Evolutionary conservation across 1,140 invertebrate genomes (phyloP).

Genomic region (Melipona quadrifasciata): DNA sequence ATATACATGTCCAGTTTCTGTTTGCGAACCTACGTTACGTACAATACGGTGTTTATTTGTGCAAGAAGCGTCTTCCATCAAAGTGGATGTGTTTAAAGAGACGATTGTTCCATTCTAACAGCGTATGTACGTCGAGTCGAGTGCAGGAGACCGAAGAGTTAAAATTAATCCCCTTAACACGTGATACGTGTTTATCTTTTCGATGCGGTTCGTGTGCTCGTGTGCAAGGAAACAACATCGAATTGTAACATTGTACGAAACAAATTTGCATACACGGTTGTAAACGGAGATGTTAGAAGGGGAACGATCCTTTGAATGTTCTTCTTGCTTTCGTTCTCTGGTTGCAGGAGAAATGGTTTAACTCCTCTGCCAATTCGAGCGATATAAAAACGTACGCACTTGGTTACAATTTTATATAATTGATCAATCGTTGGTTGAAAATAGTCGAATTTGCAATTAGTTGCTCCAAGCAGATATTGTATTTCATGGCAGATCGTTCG

Average conservation of each 20-base stretch:
- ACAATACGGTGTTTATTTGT: background rate
- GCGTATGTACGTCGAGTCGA: background rate
- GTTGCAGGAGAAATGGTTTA: background rate
- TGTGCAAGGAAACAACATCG: background rate
- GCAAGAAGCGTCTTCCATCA: background rate
- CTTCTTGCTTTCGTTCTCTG: background rate
- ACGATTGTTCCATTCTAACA: background rate
- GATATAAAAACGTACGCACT: background rate
- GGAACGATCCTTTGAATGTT: background rate
- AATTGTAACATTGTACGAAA: background rate
- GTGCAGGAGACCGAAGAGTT: background rate
- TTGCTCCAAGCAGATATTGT: background rate
- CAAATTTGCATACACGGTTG: background rate
- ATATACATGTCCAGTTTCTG: background rate
- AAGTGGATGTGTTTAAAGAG: background rate
- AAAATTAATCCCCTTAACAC: background rate
- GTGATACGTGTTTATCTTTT: background rate
- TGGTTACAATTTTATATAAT: constrained; percentile 34
- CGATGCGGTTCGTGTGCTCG: background rate
- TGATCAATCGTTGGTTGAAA: constrained; percentile 22
- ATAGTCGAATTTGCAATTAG: background rate
- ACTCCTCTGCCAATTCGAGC: background rate
- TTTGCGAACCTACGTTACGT: background rate
- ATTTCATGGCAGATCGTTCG: constrained; percentile 18
- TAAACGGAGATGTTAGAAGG: background rate